Evolutionary conservation across 2,113 vertebrate genomes (phyloP).

Genomic region (Solenodon paradoxus): DNA sequence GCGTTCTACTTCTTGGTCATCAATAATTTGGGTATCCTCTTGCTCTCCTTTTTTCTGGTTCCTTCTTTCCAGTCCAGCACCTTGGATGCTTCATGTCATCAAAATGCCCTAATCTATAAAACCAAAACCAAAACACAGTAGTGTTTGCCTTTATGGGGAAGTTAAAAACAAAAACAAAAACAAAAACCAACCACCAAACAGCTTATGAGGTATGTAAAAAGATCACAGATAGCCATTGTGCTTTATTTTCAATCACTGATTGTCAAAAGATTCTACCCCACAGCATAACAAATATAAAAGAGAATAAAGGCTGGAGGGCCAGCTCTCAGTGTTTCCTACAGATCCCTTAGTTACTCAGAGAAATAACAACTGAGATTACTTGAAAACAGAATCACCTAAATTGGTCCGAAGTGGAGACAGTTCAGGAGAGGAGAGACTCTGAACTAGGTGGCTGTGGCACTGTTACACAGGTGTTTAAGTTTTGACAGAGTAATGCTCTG

Average conservation of each 20-base stretch:
- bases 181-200: background rate
- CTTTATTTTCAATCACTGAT: background rate
- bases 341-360: background rate
- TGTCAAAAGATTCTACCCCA: background rate
- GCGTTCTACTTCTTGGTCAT: background rate
- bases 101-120: background rate
- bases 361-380: conserved; percentile 24
- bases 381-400: conserved; percentile 48
- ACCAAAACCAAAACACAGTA: background rate
- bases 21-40: background rate
- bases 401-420: background rate
- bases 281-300: background rate
- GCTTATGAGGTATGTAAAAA: background rate
- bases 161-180: background rate
- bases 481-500: no score
- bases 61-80: background rate
- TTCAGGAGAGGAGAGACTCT: background rate
- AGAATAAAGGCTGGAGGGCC: background rate
- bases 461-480: no score
- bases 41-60: background rate
- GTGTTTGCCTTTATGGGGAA: background rate
- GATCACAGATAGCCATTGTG: background rate
- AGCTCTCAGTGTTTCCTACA: background rate
- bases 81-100: background rate
- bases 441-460: no score